Evolutionary conservation across 2,113 vertebrate species (phyloP).

Genomic region (Accipiter virgatus): DNA sequence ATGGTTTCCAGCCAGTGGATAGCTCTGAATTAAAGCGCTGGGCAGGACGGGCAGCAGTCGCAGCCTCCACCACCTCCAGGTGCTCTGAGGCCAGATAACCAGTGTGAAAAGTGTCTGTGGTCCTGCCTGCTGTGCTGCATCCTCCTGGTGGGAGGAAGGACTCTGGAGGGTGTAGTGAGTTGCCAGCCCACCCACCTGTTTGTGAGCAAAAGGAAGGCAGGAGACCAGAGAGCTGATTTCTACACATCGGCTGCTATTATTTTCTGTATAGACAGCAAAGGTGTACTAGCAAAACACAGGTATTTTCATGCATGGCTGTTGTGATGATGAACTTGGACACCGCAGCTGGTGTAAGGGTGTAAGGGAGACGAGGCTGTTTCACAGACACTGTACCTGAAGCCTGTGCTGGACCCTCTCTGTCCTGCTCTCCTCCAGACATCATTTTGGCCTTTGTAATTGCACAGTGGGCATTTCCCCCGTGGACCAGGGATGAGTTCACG

Average conservation of each 20-base stretch:
- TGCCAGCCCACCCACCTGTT: not conserved
- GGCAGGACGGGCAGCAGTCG: rapidly evolving
- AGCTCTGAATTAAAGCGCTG: not conserved
- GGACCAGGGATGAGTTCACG: not conserved
- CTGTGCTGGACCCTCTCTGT: not conserved
- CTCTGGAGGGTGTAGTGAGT: not conserved
- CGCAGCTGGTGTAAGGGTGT: not conserved
- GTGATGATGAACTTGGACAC: not conserved
- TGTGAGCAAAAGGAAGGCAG: not conserved
- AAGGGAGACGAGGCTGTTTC: not conserved
- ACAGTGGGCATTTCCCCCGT: not conserved
- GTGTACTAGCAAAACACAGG: not conserved
- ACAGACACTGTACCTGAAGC: not conserved
- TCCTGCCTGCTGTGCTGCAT: not conserved
- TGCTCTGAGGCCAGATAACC: rapidly evolving
- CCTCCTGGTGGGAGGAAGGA: not conserved
- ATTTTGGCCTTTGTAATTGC: not conserved
- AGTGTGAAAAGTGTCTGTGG: not conserved
- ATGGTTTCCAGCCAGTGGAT: not conserved
- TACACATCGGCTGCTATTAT: not conserved
- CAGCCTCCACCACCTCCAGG: rapidly evolving
- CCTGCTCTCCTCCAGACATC: not conserved
- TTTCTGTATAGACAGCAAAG: not conserved
- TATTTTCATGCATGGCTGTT: not conserved
- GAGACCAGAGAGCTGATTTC: not conserved